Evolutionary conservation across 2,113 vertebrate species (phyloP), one percentile per base, ranked within the genome.

Genomic region (Oreochromis tanganicae): DNA sequence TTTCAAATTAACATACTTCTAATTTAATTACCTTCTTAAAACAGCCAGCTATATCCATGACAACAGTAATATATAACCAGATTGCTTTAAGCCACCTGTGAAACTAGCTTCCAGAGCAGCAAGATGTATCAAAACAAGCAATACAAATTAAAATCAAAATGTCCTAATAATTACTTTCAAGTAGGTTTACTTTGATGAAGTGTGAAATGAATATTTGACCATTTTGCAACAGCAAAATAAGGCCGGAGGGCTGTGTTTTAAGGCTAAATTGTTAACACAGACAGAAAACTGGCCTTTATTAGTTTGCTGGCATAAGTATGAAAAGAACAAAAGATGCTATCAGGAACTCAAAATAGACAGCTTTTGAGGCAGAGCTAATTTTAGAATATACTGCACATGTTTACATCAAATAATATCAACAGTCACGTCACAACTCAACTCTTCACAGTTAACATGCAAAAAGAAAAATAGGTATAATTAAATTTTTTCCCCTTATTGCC

Each of bases 341-440:
- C 84, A 80, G 83, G 29, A 63, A 24, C 17, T 68, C 71, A 43
- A 82, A 90, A 91, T 61, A 84, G 41, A 82, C 19, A 17, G 80
- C 48, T 73, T 86, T 82, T 92, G 85, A 90, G 89, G 85, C 86
- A 7, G 52, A 73, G 80, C 90, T 83, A 87, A 92, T 90, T 81
- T 88, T 84, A 55, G 83, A 34, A 4, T 88, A 71, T 84, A 54
- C 88, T 73, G 86, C 54, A 83, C 89, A 81, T 46, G 57, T 84
- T 71, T 38, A 68, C 75, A 68, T 89, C 68, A 84, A 91, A 81
- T 68, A 41, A 56, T 46, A 79, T 84, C 83, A 81, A 83, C 88
- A 90, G 87, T 82, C 21, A 27, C 81, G 50, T 88, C 75, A 50
- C 66, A 85, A 57, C 54, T 89, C 71, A 71, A 73, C 10, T 52